Conservation (phyloP, 2,888 invertebrate genomes). For the Hanleya hanleyi region DNA sequence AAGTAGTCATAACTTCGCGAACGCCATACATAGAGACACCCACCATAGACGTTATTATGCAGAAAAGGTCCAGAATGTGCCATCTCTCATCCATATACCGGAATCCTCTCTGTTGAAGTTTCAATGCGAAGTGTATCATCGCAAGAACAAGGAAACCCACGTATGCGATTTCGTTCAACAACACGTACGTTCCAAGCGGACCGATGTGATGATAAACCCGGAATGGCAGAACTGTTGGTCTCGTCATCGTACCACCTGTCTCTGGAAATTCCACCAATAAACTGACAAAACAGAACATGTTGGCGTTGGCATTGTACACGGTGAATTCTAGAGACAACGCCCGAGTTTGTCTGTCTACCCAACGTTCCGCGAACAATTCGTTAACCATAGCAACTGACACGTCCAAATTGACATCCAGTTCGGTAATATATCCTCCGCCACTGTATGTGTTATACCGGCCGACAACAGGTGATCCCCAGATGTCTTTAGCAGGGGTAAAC, state of each 20-base stretch:
- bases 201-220: slow-evolving; percentile 47
- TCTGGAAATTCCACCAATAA: slow-evolving; percentile 62
- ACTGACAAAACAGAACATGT: slow-evolving; percentile 57
- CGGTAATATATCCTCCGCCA: slow-evolving; percentile 60
- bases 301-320: slow-evolving; percentile 57
- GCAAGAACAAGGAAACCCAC: slow-evolving; percentile 38
- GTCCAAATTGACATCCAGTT: slow-evolving; percentile 49
- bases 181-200: slow-evolving; percentile 40
- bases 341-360: slow-evolving; percentile 60
- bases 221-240: slow-evolving; percentile 46
- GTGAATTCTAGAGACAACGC: slow-evolving; percentile 62
- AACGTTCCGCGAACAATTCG: slow-evolving; percentile 44
- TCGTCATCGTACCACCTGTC: slow-evolving; percentile 55
- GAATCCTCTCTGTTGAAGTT: slow-evolving; percentile 36
- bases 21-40: slow-evolving; percentile 44
- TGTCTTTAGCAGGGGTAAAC: slow-evolving; percentile 45
- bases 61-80: slow-evolving; percentile 47
- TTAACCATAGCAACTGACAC: slow-evolving; percentile 45
- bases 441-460: slow-evolving; percentile 49
- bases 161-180: slow-evolving; percentile 47
- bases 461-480: slow-evolving; percentile 51
- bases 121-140: slow-evolving; percentile 34
- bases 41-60: slow-evolving; percentile 36
- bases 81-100: slow-evolving; percentile 45
- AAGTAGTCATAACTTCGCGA: slow-evolving; percentile 34